Conservation (phyloP, 2,888 invertebrate species). For the Plagodis dolabraria region DNA sequence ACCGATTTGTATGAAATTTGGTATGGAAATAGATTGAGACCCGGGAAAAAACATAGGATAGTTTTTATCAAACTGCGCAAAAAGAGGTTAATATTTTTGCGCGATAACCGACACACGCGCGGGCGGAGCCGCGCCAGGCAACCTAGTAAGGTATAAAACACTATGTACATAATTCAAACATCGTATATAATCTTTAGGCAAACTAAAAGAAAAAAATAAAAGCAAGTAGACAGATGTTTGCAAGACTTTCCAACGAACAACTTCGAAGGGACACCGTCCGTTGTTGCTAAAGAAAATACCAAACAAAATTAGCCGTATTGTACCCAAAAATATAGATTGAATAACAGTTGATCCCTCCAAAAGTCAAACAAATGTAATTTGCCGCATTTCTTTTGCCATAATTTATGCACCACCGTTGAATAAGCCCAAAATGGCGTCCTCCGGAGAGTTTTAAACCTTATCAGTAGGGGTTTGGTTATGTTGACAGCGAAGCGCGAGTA, state of each 20-base stretch:
- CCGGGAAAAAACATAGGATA: too few species aligned
- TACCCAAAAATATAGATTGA: neutral
- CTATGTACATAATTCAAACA: too few species aligned
- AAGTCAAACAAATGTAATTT: conserved; percentile 12
- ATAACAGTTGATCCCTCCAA: neutral
- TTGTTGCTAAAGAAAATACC: neutral
- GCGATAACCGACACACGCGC: too few species aligned
- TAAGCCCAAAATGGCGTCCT: conserved; percentile 10
- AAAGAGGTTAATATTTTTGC: too few species aligned
- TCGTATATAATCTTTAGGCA: too few species aligned
- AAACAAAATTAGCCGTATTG: conserved; percentile 15
- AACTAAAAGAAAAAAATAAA: too few species aligned
- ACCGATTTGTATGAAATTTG: too few species aligned
- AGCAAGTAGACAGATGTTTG: too few species aligned
- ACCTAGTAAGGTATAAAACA: too few species aligned
- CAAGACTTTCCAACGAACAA: neutral
- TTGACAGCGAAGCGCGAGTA: neutral
- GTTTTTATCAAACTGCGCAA: too few species aligned
- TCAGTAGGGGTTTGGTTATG: neutral
- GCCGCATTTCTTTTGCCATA: conserved; percentile 7
- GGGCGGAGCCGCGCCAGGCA: too few species aligned
- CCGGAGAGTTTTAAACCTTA: conserved; percentile 11
- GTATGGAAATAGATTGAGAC: too few species aligned
- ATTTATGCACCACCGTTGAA: conserved; percentile 16
- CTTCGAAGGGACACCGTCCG: neutral